Evolutionary conservation across 2,113 vertebrate species (phyloP), one percentile per base, ranked within the genome.

Genomic region (Acanthisitta chloris): DNA sequence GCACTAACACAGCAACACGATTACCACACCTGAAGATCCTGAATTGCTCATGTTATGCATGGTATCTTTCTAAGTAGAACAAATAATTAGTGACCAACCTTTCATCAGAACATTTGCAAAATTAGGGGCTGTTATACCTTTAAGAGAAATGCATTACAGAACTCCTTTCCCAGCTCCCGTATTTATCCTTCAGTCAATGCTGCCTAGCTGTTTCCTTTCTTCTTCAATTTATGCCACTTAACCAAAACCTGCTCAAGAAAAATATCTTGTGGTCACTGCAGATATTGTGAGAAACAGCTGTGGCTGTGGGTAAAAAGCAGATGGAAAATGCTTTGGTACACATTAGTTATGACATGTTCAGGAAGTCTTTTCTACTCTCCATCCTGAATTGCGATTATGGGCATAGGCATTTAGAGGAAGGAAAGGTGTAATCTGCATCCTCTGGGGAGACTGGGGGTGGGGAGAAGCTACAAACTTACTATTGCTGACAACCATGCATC

Each of bases 241-340:
- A 82, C 70, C 48, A 92, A 88, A 95, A 92, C 48, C 67, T 66
- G 51, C 24, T 81, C 38, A 90, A 74, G 86, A 88, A 90, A 94
- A 96, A 71, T 54, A 78, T 54, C 81, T 90, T 88, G 64, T 65
- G 93, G 85, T 71, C 80, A 81, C 34, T 94, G 33, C 36, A 74
- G 55, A 90, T 64, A 86, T 4, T 90, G 62, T 83, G 64, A 86
- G 82, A 93, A 96, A 70, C 70, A 61, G 80, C 62, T 65, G 28
- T 71, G 64, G 45, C 55, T 66, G 86, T 72, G 69, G 66, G 66
- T 85, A 76, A 64, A 90, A 89, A 86, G 57, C 90, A 95, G 89
- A 92, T 78, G 81, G 86, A 87, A 95, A 95, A 86, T 46, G 58
- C 46, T 73, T 83, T 77, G n/a, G 66, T 85, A 90, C 77, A 93